Evolutionary conservation across 1,140 invertebrate genomes (phyloP), one percentile per base, ranked within the genome.

Genomic region (Trialeurodes vaporariorum): DNA sequence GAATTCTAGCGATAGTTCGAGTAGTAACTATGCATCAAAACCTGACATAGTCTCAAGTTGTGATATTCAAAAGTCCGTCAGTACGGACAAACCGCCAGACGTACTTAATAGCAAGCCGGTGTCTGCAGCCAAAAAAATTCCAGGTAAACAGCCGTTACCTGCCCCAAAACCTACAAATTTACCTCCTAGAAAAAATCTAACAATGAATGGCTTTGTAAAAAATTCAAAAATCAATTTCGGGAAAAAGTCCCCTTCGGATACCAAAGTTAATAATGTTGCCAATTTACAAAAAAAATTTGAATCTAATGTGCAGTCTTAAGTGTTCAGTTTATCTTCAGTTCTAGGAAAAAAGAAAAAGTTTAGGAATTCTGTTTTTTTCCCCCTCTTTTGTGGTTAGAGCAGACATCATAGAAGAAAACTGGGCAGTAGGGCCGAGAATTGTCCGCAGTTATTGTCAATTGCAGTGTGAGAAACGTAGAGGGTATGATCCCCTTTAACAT

Each of bases 31-130:
- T 17, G 34, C 34, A n/a, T n/a, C n/a, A 49, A 49, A 49, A 17
- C 34, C 34, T 9, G 34, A 49, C 34, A 9, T 49, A 49, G 34
- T 49, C 17, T 49, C 34, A 49, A 49, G 34, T 49, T 49, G 34
- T 49, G 34, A 49, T 49, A 49, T 49, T 49, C 34, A 49, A 49
- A n/a, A n/a, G n/a, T n/a, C n/a, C n/a, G n/a, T n/a, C n/a, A 49
- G 34, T 17, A 49, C 34, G 34, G 34, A 49, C 17, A 49, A 49
- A 49, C 34, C 34, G 5, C 34, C 34, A 17, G 34, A 49, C 17
- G 34, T 49, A 9, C 17, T 49, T 5, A 49, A 49, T 17, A 49
- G 34, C 17, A 49, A 49, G 34, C 34, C 34, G 17, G 34, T 17
- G 5, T 49, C 34, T 9, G 34, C 34, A 49, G 17, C 34, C 17